Base-by-base conservation (phyloP, 2,888 invertebrate species). In the Drosophila quinaria region DNA sequence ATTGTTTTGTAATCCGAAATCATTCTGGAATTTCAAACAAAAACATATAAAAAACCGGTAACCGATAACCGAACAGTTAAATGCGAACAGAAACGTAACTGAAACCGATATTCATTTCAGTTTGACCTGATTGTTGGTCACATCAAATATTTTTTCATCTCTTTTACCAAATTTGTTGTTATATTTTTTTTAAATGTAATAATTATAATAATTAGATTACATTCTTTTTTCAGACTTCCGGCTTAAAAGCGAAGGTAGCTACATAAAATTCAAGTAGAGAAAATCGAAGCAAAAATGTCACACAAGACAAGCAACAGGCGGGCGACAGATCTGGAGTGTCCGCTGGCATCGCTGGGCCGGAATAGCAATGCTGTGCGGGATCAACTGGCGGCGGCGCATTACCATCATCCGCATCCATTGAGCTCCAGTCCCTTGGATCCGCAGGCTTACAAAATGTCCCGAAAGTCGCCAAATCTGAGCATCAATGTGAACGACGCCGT, bases 311-410 rank as follows among this genome's bases (percentile, higher is more conserved):
- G 85, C 67, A 82, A 84, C 64, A 60, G 87, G 15, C 92, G 93
- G 72, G 55, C 80, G 25, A 69, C 76, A 41, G 89, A 88, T 17
- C 93, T 94, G 88, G 94, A 94, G 84, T 95, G 95, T 91, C 95
- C 95, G 62, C 92, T 95, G 86, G 94, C 94, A 69, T 94, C 94
- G 74, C 91, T 94, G 77, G 94, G 94, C 42, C 93, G 94, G 69
- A 93, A 93, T 69, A 90, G 90, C 71, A 91, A 85, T 70, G 87
- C 88, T 4, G 92, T 90, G 41, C 80, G 92, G 65, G 92, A 92
- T 72, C 90, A 91, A 25, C 68, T 90, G 73, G 70, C 91, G 22
- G 79, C 79, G 6, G 74, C 85, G n/a, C 91, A 91, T 65, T 90
- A 92, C 47, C 90, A 91, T 52, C 92, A 92, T 74, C 93, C 92